Evolutionary conservation across 2,797 vertebrate genomes (phyloP), one percentile per base, ranked within the genome.

Genomic region (Coracias cyanogaster): DNA sequence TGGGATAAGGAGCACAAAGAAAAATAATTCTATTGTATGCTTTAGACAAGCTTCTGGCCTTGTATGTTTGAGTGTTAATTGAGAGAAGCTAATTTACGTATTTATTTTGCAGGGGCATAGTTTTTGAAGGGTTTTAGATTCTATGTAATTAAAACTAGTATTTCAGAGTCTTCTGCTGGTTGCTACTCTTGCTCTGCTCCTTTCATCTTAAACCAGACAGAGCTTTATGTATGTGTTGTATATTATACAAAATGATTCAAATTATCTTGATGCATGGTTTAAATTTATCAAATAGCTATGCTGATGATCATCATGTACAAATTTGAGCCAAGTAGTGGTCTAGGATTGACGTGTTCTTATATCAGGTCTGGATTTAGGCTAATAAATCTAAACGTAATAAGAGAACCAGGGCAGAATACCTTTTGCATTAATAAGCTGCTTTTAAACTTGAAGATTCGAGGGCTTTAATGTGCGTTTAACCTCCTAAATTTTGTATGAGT

Each of bases 401-500:
- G 51, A 49, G 62, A 71, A 20, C 46, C 35, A 28, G 72, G 26
- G 58, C 70, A 88, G 60, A 91, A 71, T 39, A 57, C 28, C 45
- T 88, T 85, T 18, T 90, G 51, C 73, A 45, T 91, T 81, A 87
- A 69, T 25, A 58, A 73, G 18, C n/a, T 69, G 57, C 76, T 86
- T 90, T 95, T 76, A 90, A 71, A 91, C 49, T 48, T 48, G 61
- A 83, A 25, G 24, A 41, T 60, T 69, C 60, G 61, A 61, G 77
- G 76, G 43, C 80, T 39, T 84, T 45, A 80, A 84, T 67, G 52
- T 95, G 55, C 62, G 12, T 94, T 93, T 93, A 89, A 86, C 91
- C 60, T 94, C 80, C 66, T 76, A 79, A 80, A 66, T 29, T 82
- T 52, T 0, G 3, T 33, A 16, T 84, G 80, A 91, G 51, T 94